A percentile compares a stretch with the other conserved stretches of the same genome.
These are phyloP conservation scores for Dicerorhinus sumatrensis DNA, from an alignment of 2,113 vertebrate genomes.

Conservation along the genomic window DNA sequence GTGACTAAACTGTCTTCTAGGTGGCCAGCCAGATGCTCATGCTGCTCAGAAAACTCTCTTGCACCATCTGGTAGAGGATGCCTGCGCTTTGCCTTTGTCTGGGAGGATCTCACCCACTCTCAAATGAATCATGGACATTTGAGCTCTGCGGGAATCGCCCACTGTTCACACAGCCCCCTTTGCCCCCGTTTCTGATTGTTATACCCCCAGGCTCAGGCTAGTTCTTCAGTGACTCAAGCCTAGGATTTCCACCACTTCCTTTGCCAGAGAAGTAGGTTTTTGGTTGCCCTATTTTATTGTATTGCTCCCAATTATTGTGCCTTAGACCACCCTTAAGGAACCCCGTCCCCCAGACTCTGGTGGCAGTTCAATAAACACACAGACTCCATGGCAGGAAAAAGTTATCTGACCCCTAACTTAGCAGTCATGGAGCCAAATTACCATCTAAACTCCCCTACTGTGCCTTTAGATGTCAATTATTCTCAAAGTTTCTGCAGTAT, in stretches of 20 bases:
- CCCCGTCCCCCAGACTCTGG: neutral
- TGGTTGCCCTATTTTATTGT: neutral
- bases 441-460: neutral
- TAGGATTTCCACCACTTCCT: constrained; percentile 53
- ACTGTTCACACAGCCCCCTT: neutral
- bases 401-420: neutral
- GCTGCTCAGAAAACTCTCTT: neutral
- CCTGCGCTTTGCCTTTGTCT: constrained; percentile 67
- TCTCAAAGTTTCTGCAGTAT: neutral
- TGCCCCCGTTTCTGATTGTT: neutral
- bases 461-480: neutral
- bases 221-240: constrained; percentile 57
- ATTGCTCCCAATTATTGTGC: constrained; percentile 17
- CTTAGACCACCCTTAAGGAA: neutral
- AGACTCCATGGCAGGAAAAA: neutral
- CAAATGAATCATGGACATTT: constrained; percentile 74
- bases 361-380: neutral
- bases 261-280: constrained; percentile 55
- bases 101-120: constrained; percentile 67
- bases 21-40: neutral
- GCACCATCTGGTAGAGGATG: neutral
- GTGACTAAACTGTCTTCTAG: constrained; percentile 17
- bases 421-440: neutral
- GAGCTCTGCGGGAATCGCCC: constrained; percentile 56
- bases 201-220: constrained; percentile 17